Evolutionary conservation across 2,797 vertebrate species (phyloP), one percentile per base, ranked within the genome.

Genomic region (Arnoldichthys spilopterus): DNA sequence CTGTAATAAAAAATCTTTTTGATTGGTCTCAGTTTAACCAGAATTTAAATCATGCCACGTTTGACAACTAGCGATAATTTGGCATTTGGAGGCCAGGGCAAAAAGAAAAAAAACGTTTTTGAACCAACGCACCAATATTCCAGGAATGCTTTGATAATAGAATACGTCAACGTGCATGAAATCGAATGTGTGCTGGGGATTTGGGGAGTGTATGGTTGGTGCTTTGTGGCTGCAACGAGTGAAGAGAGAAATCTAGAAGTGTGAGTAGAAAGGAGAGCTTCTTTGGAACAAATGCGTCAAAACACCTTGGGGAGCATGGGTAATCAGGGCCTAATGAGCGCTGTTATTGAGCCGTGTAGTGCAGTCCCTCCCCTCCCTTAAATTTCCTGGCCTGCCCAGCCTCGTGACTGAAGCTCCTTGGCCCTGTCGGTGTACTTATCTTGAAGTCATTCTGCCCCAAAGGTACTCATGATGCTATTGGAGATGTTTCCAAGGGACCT

Each of bases 21-120:
- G 34, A 53, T 71, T 70, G 56, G 49, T 83, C 70, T 77, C 34
- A 15, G 56, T 87, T 61, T 58, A 79, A 83, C 68, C 34, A 85
- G 71, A 78, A 78, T 61, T 79, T 90, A 88, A 89, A 91, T 89
- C 86, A 88, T 74, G 79, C 74, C 12, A 86, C 49, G 90, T 90
- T 89, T 87, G 89, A 92, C 86, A 84, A 82, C 86, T 85, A 84
- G 79, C 79, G 83, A 85, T 88, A 86, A 90, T 91, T 88, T 90
- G 66, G 88, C 58, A 72, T 81, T 86, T 90, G 82, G 53, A 79
- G 77, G 78, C 66, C 77, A 82, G 79, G 79, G 83, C 51, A 45
- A 58, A 88, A 85, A 87, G 13, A 63, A 37, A 73, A 28, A 37
- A 85, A 82, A 82, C 3, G 1, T 77, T 84, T 77, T 72, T 86